Percentiles rank a stretch among this genome's conserved stretches.
Conservation (phyloP, 2,888 invertebrate genomes). For the Drosophila longiperda region DNA sequence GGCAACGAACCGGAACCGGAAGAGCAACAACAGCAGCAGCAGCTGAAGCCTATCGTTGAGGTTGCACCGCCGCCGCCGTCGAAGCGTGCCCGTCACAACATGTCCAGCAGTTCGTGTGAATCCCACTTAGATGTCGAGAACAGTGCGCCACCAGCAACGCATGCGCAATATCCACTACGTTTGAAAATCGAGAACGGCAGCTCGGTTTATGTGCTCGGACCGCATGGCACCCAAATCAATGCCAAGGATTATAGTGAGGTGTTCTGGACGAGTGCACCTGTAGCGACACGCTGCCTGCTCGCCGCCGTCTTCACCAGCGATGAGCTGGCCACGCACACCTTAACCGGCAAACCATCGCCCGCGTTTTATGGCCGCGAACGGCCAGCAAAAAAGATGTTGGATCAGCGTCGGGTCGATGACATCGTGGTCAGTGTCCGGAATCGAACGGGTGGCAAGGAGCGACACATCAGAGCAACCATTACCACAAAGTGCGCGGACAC, state of each 20-base stretch:
- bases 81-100: conserved; percentile 32
- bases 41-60: background rate
- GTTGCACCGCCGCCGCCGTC: conserved; percentile 34
- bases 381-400: conserved; percentile 82
- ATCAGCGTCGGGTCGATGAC: conserved; percentile 86
- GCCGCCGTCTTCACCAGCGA: conserved; percentile 86
- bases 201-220: conserved; percentile 68
- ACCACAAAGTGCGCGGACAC: conserved; percentile 88
- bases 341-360: conserved; percentile 87
- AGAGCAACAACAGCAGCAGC: background rate
- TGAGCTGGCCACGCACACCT: conserved; percentile 87
- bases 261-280: conserved; percentile 85
- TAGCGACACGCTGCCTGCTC: conserved; percentile 86
- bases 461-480: conserved; percentile 86
- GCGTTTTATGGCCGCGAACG: conserved; percentile 83
- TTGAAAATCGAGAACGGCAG: conserved; percentile 26
- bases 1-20: conserved; percentile 31
- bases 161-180: conserved; percentile 41
- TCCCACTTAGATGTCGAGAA: conserved; percentile 28
- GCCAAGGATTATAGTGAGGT: conserved; percentile 84
- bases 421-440: conserved; percentile 86
- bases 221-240: conserved; percentile 82
- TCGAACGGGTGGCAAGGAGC: conserved; percentile 86
- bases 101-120: conserved; percentile 47
- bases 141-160: background rate